Percentiles rank a stretch among this genome's conserved stretches.
Evolutionary conservation across 1,140 invertebrate genomes (phyloP).

Genomic region (Scaptomyza hsui): DNA sequence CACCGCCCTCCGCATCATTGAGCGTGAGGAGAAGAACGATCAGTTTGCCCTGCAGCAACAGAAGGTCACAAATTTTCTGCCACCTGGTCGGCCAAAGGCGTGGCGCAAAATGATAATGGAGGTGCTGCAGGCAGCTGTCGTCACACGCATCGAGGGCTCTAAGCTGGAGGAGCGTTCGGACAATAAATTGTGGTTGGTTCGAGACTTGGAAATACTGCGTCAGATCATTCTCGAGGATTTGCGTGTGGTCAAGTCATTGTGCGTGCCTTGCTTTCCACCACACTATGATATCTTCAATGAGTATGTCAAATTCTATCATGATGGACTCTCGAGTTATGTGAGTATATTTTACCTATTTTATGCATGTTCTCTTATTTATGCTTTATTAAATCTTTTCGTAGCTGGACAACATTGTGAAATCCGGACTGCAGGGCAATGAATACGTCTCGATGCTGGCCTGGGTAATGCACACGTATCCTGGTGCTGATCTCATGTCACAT

Average conservation of each 20-base stretch:
- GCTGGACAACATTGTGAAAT: slow-evolving; percentile 94
- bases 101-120: slow-evolving; percentile 95
- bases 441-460: slow-evolving; percentile 97
- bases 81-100: slow-evolving; percentile 95
- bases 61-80: slow-evolving; percentile 93
- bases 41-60: slow-evolving; percentile 91
- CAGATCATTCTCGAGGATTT: slow-evolving; percentile 96
- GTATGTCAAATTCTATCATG: slow-evolving; percentile 98
- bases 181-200: slow-evolving; percentile 98
- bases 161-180: slow-evolving; percentile 95
- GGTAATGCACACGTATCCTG: slow-evolving; percentile 94
- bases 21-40: slow-evolving; percentile 97
- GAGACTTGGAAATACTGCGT: slow-evolving; percentile 90
- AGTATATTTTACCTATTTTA: slow-evolving; percentile 72
- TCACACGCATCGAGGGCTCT: slow-evolving; percentile 93
- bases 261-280: slow-evolving; percentile 98
- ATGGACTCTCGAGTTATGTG: slow-evolving; percentile 92
- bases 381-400: slow-evolving; percentile 79
- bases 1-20: slow-evolving; percentile 97
- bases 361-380: neutral
- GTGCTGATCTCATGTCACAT: slow-evolving; percentile 93
- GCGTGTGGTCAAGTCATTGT: slow-evolving; percentile 95
- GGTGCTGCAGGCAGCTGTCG: slow-evolving; percentile 93
- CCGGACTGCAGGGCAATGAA: slow-evolving; percentile 97
- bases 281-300: slow-evolving; percentile 95